Evolutionary conservation across 2,113 vertebrate species (phyloP), one percentile per base, ranked within the genome.

Genomic region (Psettodes erumei): DNA sequence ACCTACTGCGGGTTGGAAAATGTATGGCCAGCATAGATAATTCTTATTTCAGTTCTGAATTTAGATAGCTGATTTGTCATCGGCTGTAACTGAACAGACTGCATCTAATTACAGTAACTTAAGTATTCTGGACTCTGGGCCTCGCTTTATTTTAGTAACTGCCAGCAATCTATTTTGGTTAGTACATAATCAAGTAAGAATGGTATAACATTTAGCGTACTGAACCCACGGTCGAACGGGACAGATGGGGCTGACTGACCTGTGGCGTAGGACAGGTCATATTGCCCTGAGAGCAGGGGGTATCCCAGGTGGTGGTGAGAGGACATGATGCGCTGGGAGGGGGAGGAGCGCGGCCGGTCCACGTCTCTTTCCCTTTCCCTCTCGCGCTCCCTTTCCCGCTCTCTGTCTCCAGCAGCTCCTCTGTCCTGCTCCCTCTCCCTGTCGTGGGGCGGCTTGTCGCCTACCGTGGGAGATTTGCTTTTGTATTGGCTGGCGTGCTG

Each of bases 401-500:
- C 96, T 0, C 93, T 38, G 4, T 94, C 95, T 38, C 91, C 81
- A 8, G 85, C 89, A 28, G 95, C 89, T 7, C 96, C 97, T 4
- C 92, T 88, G 0, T 92, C 92, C 0, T 90, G 87, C 82, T 93
- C 91, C 2, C 96, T 93, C 56, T 99, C 97, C 89, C 97, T 91
- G 86, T 99, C 98, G 73, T 97, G 97, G 79, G 96, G 86, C 0
- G 94, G 87, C 79, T 94, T 95, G 83, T 95, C 79, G n/a, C 95
- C 95, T 79, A 99, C 97, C 48, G 98, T 99, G 51, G 97, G 98
- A 0, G 98, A 99, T 90, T 99, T 99, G 95, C 97, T 99, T 93
- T 99, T 99, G 94, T 99, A 99, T 90, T 99, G 98, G 94, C 96
- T 98, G 92, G 96, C 96, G 0, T 98, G 97, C 89, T 99, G 98